Evolutionary conservation across 2,888 invertebrate genomes (phyloP).

Genomic region (Eilema depressum): DNA sequence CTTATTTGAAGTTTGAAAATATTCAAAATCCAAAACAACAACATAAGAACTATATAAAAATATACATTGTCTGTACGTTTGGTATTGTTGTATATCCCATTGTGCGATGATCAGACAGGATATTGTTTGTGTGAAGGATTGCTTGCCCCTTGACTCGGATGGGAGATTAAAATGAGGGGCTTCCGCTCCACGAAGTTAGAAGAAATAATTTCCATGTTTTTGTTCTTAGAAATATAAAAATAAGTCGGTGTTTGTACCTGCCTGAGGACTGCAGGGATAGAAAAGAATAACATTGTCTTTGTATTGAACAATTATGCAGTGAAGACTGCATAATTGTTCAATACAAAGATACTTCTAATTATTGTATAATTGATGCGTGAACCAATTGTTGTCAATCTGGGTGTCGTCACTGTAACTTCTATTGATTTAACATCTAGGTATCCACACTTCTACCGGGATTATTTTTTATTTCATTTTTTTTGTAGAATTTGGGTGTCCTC

Average conservation of each 20-base stretch:
- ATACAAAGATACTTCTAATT: too few species aligned
- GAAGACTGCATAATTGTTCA: too few species aligned
- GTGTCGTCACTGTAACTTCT: too few species aligned
- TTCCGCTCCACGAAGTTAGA: background rate
- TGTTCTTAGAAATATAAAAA: background rate
- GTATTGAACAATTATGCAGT: too few species aligned
- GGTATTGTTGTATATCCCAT: conserved; percentile 29
- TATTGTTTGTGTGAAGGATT: conserved; percentile 59
- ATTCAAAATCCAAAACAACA: background rate
- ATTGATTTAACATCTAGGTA: too few species aligned
- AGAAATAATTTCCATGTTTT: conserved; percentile 1
- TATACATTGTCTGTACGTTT: background rate
- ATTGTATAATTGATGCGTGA: too few species aligned
- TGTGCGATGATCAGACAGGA: conserved; percentile 53
- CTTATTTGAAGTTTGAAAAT: background rate
- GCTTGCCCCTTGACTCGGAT: conserved; percentile 55
- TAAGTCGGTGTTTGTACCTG: background rate
- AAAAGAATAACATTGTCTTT: background rate
- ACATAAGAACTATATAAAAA: too few species aligned
- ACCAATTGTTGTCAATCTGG: too few species aligned
- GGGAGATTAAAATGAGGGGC: conserved; percentile 25
- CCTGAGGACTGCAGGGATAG: background rate
- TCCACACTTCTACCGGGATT: too few species aligned
- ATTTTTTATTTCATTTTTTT: too few species aligned
- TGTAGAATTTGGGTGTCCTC: too few species aligned